phyloP scores from a whole-genome alignment of 2,797 vertebrate genomes.

The Bovichtus diacanthus region DNA sequence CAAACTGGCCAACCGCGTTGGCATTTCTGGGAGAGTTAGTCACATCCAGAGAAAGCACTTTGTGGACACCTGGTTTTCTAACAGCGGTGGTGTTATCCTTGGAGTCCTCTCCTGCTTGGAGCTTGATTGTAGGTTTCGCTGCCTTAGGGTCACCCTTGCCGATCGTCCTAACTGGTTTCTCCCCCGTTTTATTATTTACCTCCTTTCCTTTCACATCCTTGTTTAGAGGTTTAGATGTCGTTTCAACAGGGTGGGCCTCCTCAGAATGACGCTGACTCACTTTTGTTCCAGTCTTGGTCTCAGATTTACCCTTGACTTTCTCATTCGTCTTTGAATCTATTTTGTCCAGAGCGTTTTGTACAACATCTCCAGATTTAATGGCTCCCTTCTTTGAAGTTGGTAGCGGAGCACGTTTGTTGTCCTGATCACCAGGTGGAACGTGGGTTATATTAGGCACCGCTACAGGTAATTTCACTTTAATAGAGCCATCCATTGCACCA shows the following conservation, averaged over 20 bases:
- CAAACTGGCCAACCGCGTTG: slow-evolving; percentile 91
- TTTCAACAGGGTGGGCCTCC: slow-evolving; percentile 31
- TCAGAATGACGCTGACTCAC: background rate
- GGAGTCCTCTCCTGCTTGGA: background rate
- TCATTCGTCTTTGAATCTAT: background rate
- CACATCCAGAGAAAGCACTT: slow-evolving; percentile 87
- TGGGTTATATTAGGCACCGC: slow-evolving; percentile 28
- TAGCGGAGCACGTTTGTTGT: slow-evolving; percentile 12
- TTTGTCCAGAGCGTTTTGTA: slow-evolving; percentile 5
- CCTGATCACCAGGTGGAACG: slow-evolving; percentile 44
- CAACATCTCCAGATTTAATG: background rate
- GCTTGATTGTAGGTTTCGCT: slow-evolving; percentile 7
- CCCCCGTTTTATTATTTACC: background rate
- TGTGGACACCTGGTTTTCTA: slow-evolving; percentile 80
- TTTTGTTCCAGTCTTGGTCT: slow-evolving; percentile 21
- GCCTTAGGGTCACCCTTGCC: slow-evolving; percentile 14
- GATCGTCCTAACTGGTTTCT: background rate
- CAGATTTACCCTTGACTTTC: slow-evolving; percentile 9
- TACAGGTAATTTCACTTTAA: slow-evolving; percentile 4
- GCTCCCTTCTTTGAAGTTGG: slow-evolving; percentile 34
- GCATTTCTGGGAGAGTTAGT: slow-evolving; percentile 88
- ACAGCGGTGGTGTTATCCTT: slow-evolving; percentile 29
- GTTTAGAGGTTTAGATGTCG: slow-evolving; percentile 9
- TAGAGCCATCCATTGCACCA: background rate
- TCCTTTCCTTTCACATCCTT: slow-evolving; percentile 35